Percentiles rank a stretch among this genome's conserved stretches.
phyloP scores from a whole-genome alignment of 2,888 invertebrate genomes.

The Gymnosoma rotundatum region DNA sequence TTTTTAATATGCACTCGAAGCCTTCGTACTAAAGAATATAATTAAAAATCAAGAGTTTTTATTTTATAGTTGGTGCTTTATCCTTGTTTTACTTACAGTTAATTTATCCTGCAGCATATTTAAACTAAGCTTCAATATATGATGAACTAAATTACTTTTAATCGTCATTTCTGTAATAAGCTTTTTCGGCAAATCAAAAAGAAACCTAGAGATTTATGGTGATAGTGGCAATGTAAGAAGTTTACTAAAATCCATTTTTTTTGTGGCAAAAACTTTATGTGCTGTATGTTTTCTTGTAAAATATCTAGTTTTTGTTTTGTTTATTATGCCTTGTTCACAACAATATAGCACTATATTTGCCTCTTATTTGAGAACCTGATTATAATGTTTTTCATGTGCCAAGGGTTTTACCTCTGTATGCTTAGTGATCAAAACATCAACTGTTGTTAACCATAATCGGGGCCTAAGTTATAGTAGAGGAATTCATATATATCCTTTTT shows the following conservation, averaged over 20 bases:
- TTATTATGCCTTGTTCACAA: too few species aligned
- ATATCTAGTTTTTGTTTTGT: too few species aligned
- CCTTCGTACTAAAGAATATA: constrained; percentile 80
- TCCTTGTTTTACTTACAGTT: constrained; percentile 74
- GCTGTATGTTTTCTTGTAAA: too few species aligned
- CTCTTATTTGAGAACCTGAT: too few species aligned
- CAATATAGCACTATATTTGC: too few species aligned
- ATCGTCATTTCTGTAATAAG: constrained; percentile 82
- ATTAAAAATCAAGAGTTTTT: not conserved
- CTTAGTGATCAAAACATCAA: too few species aligned
- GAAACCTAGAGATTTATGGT: constrained; percentile 90
- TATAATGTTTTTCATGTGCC: too few species aligned
- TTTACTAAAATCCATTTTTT: constrained; percentile 90
- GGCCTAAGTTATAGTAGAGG: not conserved
- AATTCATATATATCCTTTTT: constrained; percentile 1
- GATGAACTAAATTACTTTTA: constrained; percentile 78
- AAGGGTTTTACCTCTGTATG: too few species aligned
- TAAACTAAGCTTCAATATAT: constrained; percentile 80
- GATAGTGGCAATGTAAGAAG: constrained; percentile 89
- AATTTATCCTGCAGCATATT: constrained; percentile 80
- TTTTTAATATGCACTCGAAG: constrained; percentile 87
- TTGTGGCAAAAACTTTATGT: too few species aligned
- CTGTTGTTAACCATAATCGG: too few species aligned
- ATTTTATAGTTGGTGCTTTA: not conserved
- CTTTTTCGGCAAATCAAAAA: constrained; percentile 88